Base-by-base conservation (phyloP, 2,113 vertebrate species). In the Abramis brama region DNA sequence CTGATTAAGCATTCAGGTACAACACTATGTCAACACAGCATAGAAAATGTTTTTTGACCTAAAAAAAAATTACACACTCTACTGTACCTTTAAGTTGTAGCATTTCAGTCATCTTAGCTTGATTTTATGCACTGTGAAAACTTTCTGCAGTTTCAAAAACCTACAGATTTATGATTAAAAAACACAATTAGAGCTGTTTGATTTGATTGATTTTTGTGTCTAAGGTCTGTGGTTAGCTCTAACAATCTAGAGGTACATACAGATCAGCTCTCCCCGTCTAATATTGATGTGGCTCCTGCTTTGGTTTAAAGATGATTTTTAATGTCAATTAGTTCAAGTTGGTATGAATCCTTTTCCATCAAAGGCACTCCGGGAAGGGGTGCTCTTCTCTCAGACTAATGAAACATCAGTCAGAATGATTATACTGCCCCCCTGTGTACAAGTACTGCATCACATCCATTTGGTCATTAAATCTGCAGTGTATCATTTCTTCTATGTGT, bases 241-340 rank as follows among this genome's bases (percentile, higher is more conserved):
- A 75, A 11, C 39, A 30, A 77, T 39, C 39, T 52, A 66, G 45
- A 78, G 57, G 70, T 73, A 12, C 57, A 59, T 39, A 45, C 33
- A 23, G 52, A 79, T 66, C 25, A 50, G 2, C 27, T 83, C 52
- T 19, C 45, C 36, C 30, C 64, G 30, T 64, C 82, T 75, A 62
- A 43, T 71, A 52, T 79, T 33, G 15, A 79, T 17, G 39, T 30
- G 13, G 12, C 43, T 82, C 55, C 74, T 57, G 64, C 70, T 85
- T 87, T 59, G 57, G 27, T 88, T 89, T 83, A 87, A 87, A 59
- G 71, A 78, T 30, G 11, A 39, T 75, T 86, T 87, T 84, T 27
- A 78, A 84, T 87, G 83, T 68, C 60, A 83, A 86, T 90, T 86
- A 90, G 85, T 84, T 91, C 79, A 78, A 80, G 86, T 86, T 82